Percentiles rank a stretch among this genome's conserved stretches.
Conservation (phyloP, 2,113 vertebrate species). For the Corythornis madagascariensis region DNA sequence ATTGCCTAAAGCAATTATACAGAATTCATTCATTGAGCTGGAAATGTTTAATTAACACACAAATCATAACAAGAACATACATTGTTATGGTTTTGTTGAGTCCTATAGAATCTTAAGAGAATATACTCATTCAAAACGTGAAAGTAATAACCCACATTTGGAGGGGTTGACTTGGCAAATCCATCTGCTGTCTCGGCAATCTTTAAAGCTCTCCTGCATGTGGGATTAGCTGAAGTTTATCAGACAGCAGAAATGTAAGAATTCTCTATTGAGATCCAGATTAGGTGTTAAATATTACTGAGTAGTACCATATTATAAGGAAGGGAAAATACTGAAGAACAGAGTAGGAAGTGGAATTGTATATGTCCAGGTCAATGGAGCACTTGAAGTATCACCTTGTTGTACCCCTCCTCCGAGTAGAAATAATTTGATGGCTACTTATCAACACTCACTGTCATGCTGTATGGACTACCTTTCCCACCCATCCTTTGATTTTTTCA, state of each 20-base stretch:
- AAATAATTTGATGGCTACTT: not conserved
- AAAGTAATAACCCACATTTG: not conserved
- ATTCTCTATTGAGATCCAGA: not conserved
- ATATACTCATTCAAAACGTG: not conserved
- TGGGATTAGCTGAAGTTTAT: not conserved
- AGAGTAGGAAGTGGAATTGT: not conserved
- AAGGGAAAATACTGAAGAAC: not conserved
- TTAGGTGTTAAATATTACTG: not conserved
- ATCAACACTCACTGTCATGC: not conserved
- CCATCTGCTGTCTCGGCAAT: not conserved
- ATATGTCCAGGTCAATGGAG: not conserved
- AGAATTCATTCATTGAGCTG: constrained; percentile 35
- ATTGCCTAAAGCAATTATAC: constrained; percentile 34
- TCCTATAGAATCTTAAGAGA: not conserved
- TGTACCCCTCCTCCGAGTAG: not conserved
- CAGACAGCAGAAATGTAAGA: not conserved
- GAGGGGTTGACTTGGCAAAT: not conserved
- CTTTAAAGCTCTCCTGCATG: not conserved
- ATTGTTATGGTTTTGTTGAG: not conserved
- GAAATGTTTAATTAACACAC: constrained; percentile 67
- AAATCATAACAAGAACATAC: not conserved
- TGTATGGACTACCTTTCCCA: not conserved
- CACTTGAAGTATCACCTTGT: not conserved
- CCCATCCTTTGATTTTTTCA: not conserved
- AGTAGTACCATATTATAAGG: not conserved